phyloP scores from a whole-genome alignment of 2,888 invertebrate species.

The Eilema griseolum region DNA sequence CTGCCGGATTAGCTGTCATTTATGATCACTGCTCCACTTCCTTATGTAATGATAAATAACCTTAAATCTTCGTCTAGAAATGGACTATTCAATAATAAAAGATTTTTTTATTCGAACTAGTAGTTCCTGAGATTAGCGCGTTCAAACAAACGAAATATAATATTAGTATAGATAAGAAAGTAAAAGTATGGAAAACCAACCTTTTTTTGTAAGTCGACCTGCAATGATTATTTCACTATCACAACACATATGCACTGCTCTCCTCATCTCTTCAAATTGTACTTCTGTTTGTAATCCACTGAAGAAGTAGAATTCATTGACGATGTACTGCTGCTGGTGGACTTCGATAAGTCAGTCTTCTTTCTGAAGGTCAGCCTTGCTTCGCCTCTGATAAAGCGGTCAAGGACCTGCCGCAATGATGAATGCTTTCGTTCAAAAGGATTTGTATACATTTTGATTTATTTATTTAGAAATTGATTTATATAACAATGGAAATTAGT shows the following conservation, averaged over 20 bases:
- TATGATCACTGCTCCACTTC: no score
- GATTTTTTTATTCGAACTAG: no score
- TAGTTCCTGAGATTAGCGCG: no score
- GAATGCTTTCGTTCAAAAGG: constrained; percentile 91
- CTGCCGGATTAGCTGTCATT: no score
- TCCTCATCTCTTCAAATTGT: constrained; percentile 73
- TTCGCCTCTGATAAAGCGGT: constrained; percentile 86
- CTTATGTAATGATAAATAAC: no score
- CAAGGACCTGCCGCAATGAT: constrained; percentile 89
- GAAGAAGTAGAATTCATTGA: constrained; percentile 70
- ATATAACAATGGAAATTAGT: constrained; percentile 24
- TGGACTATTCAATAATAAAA: no score
- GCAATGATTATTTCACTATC: constrained; percentile 67
- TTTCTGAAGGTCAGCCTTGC: constrained; percentile 74
- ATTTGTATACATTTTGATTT: constrained; percentile 89
- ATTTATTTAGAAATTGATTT: constrained; percentile 21
- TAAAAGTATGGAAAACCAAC: constrained; percentile 62
- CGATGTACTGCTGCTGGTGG: constrained; percentile 64
- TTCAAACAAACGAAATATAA: no score
- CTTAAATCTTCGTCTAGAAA: no score
- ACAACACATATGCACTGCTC: constrained; percentile 61
- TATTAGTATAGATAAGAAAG: background rate
- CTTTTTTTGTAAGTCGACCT: constrained; percentile 62
- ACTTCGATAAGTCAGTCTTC: constrained; percentile 67
- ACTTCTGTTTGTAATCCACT: constrained; percentile 52